Base-by-base conservation (phyloP, 2,888 invertebrate genomes). In the Dyspetes luteomarginatus region DNA sequence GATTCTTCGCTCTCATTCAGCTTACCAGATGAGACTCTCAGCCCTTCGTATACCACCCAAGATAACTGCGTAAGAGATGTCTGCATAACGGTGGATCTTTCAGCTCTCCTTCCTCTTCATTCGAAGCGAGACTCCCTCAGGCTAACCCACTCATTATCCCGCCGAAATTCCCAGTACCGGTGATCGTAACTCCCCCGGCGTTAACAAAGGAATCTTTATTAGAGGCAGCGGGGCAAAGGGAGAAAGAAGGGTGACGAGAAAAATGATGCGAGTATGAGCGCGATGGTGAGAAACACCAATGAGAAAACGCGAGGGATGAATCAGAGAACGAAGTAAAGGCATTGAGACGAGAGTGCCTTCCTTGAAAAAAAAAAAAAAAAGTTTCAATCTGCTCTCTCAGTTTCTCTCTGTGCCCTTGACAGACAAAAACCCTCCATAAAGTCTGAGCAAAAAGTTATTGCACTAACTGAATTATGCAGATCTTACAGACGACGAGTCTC, bases 191-290 rank as follows among this genome's bases (percentile, higher is more conserved):
- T 55, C 55, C 28, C 45, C 30, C 17, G n/a, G 64, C 52, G 15
- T 36, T 62, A 85, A 86, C 87, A 88, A 86, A 88, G 87, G 84
- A 78, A 85, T 83, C 84, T 86, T 86, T 86, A 86, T 86, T 87
- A 86, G 85, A 84, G 80, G 72, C 50, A 74, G 69, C 50, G 73
- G 12, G 22, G 48, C 43, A 73, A 62, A 75, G 56, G 67, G 15
- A 78, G 50, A 76, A 83, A 67, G 43, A 71, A 81, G 65, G 67
- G 17, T 15, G 62, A 62, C 24, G 30, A 36, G 52, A 68, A 41
- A n/a, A 41, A 15, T 30, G 36, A 68, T 55, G 30, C 12, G 55
- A 68, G 67, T 36, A 4, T 19, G 22, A 12, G 48, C 36, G 45
- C 9, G n/a, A n/a, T n/a, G n/a, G n/a, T 43, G 43, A 65, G 28